Evolutionary conservation across 1,140 invertebrate genomes (phyloP).

Genomic region (Drosophila albomicans): DNA sequence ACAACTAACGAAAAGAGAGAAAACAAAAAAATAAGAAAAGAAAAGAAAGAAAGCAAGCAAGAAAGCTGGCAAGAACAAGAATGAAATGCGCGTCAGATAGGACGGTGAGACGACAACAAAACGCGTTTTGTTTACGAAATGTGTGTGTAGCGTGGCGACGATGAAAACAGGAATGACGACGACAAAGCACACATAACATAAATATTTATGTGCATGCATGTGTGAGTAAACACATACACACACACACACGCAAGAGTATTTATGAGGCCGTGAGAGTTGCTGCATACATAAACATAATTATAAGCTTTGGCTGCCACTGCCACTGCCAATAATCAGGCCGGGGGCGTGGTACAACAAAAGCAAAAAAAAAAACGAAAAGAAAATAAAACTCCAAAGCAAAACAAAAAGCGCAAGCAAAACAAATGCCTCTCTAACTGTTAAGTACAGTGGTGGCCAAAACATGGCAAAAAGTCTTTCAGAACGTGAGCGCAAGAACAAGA

Average conservation of each 20-base stretch:
- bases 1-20: conserved; percentile 18
- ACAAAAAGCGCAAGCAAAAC: conserved; percentile 64
- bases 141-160: conserved; percentile 55
- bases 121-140: conserved; percentile 82
- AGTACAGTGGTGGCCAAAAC: conserved; percentile 73
- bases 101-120: conserved; percentile 60
- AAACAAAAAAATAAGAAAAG: not conserved
- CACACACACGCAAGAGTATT: conserved; percentile 35
- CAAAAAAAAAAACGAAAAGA: conserved; percentile 68
- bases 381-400: conserved; percentile 60
- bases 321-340: conserved; percentile 33
- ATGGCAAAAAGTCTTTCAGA: conserved; percentile 36
- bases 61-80: conserved; percentile 22
- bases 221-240: conserved; percentile 2
- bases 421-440: conserved; percentile 50
- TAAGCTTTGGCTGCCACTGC: conserved; percentile 40
- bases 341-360: conserved; percentile 69
- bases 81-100: conserved; percentile 42
- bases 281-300: conserved; percentile 79
- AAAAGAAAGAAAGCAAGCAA: conserved; percentile 19
- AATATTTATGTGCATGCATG: conserved; percentile 34
- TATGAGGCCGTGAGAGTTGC: conserved; percentile 61
- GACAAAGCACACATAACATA: conserved; percentile 40
- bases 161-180: conserved; percentile 71
- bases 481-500: conserved; percentile 1